These are phyloP conservation scores for Leptodactylus fallax DNA, from an alignment of 2,797 vertebrate species.

Conservation along the genomic window DNA sequence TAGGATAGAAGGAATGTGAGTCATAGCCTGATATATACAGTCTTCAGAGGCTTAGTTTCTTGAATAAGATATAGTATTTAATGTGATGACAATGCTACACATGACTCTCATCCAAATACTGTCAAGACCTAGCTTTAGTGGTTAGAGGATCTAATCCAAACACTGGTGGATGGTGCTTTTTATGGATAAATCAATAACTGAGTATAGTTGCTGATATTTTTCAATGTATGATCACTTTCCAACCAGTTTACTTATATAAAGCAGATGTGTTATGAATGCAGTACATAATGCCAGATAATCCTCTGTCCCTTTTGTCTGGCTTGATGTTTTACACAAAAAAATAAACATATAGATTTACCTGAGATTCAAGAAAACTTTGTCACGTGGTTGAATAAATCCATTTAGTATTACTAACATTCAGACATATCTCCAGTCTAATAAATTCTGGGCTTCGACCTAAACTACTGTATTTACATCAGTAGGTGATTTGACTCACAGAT, in stretches of 20 bases:
- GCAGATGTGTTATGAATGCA: background rate
- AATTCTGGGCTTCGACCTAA: background rate
- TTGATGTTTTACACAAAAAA: background rate
- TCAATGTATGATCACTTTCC: background rate
- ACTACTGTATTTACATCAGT: constrained; percentile 28
- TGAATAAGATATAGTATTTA: background rate
- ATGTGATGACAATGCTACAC: background rate
- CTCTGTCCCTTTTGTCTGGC: background rate
- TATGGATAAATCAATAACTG: background rate
- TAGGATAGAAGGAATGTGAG: no score
- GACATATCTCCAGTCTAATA: background rate
- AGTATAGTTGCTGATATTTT: background rate
- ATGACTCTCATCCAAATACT: background rate
- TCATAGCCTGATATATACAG: no score
- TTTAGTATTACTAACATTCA: background rate
- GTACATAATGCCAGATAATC: background rate
- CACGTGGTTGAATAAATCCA: background rate
- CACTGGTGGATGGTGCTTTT: background rate
- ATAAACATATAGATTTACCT: background rate
- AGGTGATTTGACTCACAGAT: constrained; percentile 19
- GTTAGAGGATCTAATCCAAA: background rate
- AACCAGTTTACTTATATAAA: background rate
- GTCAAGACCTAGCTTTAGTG: background rate
- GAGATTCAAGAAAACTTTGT: background rate
- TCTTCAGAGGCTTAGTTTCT: background rate